Percentiles rank a stretch among this genome's conserved stretches.
Evolutionary conservation across 35 echinoderm and acorn worm genomes (phyloP).

Genomic region (Apostichopus japonicus): DNA sequence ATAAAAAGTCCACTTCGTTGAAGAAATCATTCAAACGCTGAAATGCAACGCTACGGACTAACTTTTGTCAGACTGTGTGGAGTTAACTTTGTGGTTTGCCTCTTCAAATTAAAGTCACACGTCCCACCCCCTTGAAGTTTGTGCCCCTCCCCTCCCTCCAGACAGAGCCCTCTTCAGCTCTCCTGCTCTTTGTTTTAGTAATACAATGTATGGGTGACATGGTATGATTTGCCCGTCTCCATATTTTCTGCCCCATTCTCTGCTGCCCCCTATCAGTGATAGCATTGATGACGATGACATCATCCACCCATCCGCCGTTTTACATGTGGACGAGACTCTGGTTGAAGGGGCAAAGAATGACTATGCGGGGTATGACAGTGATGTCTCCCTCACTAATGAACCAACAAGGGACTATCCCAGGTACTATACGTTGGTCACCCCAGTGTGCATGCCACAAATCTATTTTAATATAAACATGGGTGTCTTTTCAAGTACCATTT

Average conservation of each 20-base stretch:
- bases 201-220: too few species aligned
- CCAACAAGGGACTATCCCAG: constrained; percentile 3
- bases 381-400: constrained; percentile 40
- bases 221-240: too few species aligned
- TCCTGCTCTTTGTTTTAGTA: background rate
- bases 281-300: constrained; percentile 53
- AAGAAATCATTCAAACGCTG: too few species aligned
- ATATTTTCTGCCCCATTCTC: background rate
- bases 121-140: too few species aligned
- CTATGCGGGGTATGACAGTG: constrained; percentile 59
- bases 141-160: too few species aligned
- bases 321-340: constrained; percentile 44
- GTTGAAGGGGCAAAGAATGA: constrained; percentile 61
- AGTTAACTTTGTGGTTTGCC: too few species aligned
- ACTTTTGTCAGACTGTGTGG: too few species aligned
- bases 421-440: constrained; percentile 16
- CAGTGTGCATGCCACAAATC: background rate
- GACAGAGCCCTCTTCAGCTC: too few species aligned
- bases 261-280: constrained; percentile 42
- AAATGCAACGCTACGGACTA: too few species aligned
- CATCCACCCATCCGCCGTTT: background rate
- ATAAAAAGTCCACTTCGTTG: too few species aligned
- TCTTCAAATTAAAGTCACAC: too few species aligned
- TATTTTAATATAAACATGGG: background rate
- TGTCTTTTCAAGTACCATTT: too few species aligned